Conservation (phyloP, 2,113 vertebrate species). For the Hypocryptadius cinnamomeus region DNA sequence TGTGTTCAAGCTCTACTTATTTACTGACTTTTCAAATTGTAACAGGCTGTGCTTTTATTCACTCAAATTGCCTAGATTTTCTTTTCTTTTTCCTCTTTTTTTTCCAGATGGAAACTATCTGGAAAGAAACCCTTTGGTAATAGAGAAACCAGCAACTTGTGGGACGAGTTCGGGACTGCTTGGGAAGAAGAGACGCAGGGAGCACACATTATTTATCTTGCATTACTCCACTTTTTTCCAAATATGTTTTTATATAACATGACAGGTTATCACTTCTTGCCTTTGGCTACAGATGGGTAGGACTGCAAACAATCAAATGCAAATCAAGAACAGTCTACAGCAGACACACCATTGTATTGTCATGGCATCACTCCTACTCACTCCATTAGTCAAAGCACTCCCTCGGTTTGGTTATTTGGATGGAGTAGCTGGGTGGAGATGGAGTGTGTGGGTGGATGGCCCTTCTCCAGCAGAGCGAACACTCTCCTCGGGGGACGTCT, state of each 20-base stretch:
- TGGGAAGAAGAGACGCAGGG: neutral
- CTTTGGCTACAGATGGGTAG: slow-evolving; percentile 46
- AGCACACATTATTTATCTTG: neutral
- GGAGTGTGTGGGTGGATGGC: neutral
- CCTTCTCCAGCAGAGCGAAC: neutral
- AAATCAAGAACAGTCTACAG: slow-evolving; percentile 34
- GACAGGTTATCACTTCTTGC: slow-evolving; percentile 38
- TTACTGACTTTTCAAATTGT: neutral
- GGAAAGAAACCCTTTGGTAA: neutral
- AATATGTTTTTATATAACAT: neutral
- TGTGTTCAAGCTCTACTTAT: neutral
- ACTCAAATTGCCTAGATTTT: neutral
- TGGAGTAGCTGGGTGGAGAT: slow-evolving; percentile 18
- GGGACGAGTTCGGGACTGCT: neutral
- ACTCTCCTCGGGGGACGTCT: neutral
- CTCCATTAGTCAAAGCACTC: slow-evolving; percentile 40
- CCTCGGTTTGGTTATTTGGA: slow-evolving; percentile 18
- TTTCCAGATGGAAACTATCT: neutral
- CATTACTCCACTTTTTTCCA: neutral
- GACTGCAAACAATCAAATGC: slow-evolving; percentile 58
- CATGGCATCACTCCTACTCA: slow-evolving; percentile 35
- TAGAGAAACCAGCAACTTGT: neutral
- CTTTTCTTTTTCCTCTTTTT: neutral
- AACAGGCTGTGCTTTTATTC: neutral
- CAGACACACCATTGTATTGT: slow-evolving; percentile 2